These are phyloP conservation scores for Cetonia aurata DNA, from an alignment of 2,888 invertebrate species.

Conservation along the genomic window DNA sequence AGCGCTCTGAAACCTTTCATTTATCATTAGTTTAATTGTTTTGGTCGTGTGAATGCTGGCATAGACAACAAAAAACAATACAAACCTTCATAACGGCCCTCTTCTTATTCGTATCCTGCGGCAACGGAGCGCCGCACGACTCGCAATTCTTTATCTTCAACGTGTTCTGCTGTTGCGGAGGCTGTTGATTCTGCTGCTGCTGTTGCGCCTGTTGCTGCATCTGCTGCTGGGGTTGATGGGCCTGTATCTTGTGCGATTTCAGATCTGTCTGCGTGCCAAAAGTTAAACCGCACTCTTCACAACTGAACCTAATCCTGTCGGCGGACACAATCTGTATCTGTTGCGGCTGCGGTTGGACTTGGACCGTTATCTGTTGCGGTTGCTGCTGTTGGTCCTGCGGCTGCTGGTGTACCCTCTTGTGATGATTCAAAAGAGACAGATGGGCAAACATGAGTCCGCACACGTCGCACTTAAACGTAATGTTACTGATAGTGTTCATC, in stretches of 20 bases:
- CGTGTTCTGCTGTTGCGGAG: constrained; percentile 62
- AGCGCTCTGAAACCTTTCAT: too few relatives aligned
- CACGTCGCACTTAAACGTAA: constrained; percentile 90
- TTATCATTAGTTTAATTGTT: too few relatives aligned
- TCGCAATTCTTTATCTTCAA: constrained; percentile 66
- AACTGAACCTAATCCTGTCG: constrained; percentile 65
- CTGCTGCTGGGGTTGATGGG: constrained; percentile 59
- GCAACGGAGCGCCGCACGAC: constrained; percentile 64
- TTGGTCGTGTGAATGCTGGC: too few relatives aligned
- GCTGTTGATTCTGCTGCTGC: constrained; percentile 59
- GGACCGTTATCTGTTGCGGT: constrained; percentile 61
- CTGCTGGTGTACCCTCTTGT: constrained; percentile 82
- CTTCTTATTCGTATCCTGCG: constrained; percentile 66
- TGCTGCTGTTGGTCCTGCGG: constrained; percentile 58
- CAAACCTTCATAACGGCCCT: constrained; percentile 64
- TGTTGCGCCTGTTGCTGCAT: constrained; percentile 56
- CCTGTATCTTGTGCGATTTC: constrained; percentile 66
- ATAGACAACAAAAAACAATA: background rate
- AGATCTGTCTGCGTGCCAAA: constrained; percentile 64
- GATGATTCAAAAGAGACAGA: constrained; percentile 84
- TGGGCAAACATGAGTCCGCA: constrained; percentile 90
- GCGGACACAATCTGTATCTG: constrained; percentile 74
- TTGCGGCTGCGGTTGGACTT: constrained; percentile 65
- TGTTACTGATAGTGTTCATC: constrained; percentile 85
- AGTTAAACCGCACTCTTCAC: constrained; percentile 66